These are phyloP conservation scores for Macroglossus sobrinus DNA, from an alignment of 2,113 vertebrate species.

Conservation along the genomic window DNA sequence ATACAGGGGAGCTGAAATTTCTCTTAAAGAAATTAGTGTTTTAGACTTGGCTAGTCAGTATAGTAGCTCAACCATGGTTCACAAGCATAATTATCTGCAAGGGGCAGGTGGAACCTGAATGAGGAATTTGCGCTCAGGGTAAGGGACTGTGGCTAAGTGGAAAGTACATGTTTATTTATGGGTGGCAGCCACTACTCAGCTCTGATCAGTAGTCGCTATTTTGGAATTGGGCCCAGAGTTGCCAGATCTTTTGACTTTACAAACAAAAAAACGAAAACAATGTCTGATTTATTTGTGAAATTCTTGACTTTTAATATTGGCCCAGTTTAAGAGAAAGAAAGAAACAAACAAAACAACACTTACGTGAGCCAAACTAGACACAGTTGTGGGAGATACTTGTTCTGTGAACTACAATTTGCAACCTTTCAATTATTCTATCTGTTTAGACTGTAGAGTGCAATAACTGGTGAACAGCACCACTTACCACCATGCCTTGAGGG, in stretches of 20 bases:
- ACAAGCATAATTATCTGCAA: background rate
- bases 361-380: background rate
- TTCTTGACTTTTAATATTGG: constrained; percentile 25
- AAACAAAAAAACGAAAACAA: background rate
- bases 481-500: background rate
- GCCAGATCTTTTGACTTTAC: constrained; percentile 4
- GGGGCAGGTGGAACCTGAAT: background rate
- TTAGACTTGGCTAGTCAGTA: background rate
- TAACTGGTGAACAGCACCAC: background rate
- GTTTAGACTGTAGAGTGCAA: background rate
- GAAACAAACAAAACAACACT: background rate
- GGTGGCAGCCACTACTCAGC: background rate
- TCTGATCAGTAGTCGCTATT: background rate
- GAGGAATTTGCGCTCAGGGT: background rate
- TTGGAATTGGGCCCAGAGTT: background rate
- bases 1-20: background rate
- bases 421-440: background rate
- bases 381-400: background rate
- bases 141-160: background rate
- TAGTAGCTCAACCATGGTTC: background rate
- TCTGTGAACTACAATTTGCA: background rate
- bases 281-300: constrained; percentile 8
- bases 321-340: background rate
- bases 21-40: background rate
- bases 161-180: background rate